Evolutionary conservation across 2,888 invertebrate genomes (phyloP), one percentile per base, ranked within the genome.

Genomic region (Cheilosia grossa): DNA sequence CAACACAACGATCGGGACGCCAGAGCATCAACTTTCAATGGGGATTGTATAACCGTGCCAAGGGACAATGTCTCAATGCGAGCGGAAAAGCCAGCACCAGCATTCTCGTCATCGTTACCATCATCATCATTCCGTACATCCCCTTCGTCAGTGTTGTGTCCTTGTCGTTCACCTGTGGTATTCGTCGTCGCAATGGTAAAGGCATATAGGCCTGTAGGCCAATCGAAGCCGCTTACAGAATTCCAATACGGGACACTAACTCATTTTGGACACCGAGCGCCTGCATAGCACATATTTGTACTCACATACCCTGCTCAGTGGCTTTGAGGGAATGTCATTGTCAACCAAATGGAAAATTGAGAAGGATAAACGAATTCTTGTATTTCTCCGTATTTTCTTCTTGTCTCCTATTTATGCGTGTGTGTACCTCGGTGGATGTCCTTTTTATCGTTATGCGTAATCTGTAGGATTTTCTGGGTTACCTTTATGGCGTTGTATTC

Each of bases 51-150:
- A 73, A 21, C 54, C 54, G 54, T 53, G 63, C 54, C 54, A 53
- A 42, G 58, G 74, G 53, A 61, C 44, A 77, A 77, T 69, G 67
- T 77, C 59, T 67, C 61, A 78, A 78, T 78, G 66, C 42, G 33
- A 49, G 59, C 21, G 19, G 15, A 7, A 27, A 42, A 21, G 9
- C 51, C 21, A 21, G 4, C 40, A 30, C 37, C 37, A 17, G 9
- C 69, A 24, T 44, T 13, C 47, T 69, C 37, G 37, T 37, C 47
- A 9, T 40, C 42, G 2, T 54, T 17, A 30, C 53, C 56, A 61
- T 47, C 63, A 63, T n/a, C 47, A 40, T 17, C 27, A 27, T 51
- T 10, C 19, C 37, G 1, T 19, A 63, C 47, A 37, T 54, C 33
- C 53, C 51, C 37, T 51, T 69, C 53, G 53, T 30, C 19, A 17